Base-by-base conservation (phyloP, 64 coral and sea anemone genomes). In the Montipora efflorescens region DNA sequence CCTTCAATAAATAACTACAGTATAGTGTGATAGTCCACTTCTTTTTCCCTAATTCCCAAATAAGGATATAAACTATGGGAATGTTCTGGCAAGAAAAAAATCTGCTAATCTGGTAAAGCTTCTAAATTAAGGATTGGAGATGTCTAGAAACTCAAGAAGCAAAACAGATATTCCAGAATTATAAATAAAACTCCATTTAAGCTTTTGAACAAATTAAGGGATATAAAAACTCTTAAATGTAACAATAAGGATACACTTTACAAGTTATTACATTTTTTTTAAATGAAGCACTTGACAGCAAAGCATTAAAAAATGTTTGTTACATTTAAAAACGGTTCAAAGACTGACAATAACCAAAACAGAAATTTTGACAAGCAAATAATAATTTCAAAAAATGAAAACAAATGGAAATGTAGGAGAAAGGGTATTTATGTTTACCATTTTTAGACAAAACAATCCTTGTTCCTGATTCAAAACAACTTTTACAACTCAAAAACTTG, bases 341-440 rank as follows among this genome's bases (percentile, higher is more conserved):
- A 4, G 16, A 67, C 11, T 15, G 62, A 23, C 19, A 71, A 71
- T 5, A 21, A 18, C 5, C 12, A 76, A 76, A 45, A 76, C 8
- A 76, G 28, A 76, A 76, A 6, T 76, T 76, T 45, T 20, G 22
- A 25, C 28, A 76, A 10, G 2, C 9, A 46, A 76, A 36, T 12
- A n/a, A 13, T 18, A 78, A 78, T 49, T 6, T 16, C 1, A 78
- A 13, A 4, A 48, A 45, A 36, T 46, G 28, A 76, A 4, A 76
- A 76, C 36, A 9, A 45, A 46, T 45, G 74, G 46, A 5, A 80
- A 19, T 36, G 36, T 36, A 36, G 47, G 19, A 5, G 44, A 0
- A 67, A 84, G 67, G 62, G 14, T 11, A 55, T 55, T n/a, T 19
- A 46, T 18, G 15, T 47, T 84, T 84, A 84, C 81, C 81, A 84